A percentile compares a stretch with the other conserved stretches of the same genome.
phyloP scores from a whole-genome alignment of 2,888 invertebrate species.

The Harpalus rubripes region DNA sequence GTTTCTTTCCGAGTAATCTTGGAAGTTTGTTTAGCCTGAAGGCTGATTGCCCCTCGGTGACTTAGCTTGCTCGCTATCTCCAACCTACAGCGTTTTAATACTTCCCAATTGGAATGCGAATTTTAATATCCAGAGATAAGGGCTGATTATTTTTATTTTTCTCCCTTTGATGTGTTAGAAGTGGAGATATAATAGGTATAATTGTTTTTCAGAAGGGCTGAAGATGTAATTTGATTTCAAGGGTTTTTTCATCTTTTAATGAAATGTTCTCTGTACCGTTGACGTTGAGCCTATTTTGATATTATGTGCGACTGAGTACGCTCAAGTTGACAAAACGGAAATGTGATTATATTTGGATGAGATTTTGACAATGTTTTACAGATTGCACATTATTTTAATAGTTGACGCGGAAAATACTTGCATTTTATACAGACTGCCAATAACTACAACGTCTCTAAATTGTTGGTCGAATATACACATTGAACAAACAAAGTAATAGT shows the following conservation, averaged over 20 bases:
- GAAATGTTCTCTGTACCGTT: background rate
- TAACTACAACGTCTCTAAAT: too few relatives aligned
- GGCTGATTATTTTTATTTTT: constrained; percentile 7
- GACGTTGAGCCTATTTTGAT: background rate
- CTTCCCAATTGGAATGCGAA: background rate
- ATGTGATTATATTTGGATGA: background rate
- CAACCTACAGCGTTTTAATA: background rate
- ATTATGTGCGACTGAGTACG: background rate
- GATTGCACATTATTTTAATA: background rate
- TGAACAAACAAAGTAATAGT: too few relatives aligned
- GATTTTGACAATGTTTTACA: background rate
- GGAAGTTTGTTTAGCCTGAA: constrained; percentile 1
- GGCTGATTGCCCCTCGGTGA: background rate
- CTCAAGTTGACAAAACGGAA: background rate
- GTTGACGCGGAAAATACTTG: background rate
- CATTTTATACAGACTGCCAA: too few relatives aligned
- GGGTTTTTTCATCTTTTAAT: constrained; percentile 6
- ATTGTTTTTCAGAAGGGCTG: background rate
- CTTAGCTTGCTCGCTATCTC: background rate
- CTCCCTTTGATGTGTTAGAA: background rate
- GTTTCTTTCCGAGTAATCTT: constrained; percentile 5
- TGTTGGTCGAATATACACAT: too few relatives aligned
- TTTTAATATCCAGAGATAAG: background rate
- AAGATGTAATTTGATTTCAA: constrained; percentile 1
- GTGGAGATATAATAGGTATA: background rate